Evolutionary conservation across 2,888 invertebrate species (phyloP).

Genomic region (Scaptomyza reducta): DNA sequence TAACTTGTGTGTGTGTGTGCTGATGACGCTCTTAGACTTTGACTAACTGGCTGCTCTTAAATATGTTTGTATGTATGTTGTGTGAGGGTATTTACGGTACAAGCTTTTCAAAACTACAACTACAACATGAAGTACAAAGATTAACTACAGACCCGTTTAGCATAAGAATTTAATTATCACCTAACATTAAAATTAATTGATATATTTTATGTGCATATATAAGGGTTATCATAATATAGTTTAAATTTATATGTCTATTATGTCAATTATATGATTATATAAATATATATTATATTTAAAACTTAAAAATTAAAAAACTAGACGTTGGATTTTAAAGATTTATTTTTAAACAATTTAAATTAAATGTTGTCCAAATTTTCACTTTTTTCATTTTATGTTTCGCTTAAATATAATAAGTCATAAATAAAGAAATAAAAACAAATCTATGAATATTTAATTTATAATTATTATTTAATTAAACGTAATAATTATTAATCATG

Average conservation of each 20-base stretch:
- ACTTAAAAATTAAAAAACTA: no score
- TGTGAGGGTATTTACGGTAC: not conserved
- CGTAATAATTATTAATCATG: not conserved
- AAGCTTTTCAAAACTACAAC: slow-evolving; percentile 27
- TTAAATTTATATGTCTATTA: not conserved
- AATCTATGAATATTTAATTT: no score
- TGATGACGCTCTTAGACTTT: slow-evolving; percentile 36
- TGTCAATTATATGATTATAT: not conserved
- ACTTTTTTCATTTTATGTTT: no score
- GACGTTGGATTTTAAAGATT: no score
- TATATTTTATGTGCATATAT: not conserved
- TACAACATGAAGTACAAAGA: not conserved
- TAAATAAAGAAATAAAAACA: no score
- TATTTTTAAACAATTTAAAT: no score
- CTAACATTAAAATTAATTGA: not conserved
- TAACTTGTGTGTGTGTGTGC: slow-evolving; percentile 39
- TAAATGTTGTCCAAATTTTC: no score
- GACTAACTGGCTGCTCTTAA: slow-evolving; percentile 31
- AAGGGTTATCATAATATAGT: not conserved
- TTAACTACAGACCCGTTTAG: slow-evolving; percentile 3
- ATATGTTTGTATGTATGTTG: not conserved
- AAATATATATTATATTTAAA: no score
- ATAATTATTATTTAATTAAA: no score
- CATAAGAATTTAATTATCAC: not conserved
- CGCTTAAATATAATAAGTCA: no score